These are phyloP conservation scores for Seira sanloemensis DNA, from an alignment of 2,888 invertebrate species.

Conservation along the genomic window DNA sequence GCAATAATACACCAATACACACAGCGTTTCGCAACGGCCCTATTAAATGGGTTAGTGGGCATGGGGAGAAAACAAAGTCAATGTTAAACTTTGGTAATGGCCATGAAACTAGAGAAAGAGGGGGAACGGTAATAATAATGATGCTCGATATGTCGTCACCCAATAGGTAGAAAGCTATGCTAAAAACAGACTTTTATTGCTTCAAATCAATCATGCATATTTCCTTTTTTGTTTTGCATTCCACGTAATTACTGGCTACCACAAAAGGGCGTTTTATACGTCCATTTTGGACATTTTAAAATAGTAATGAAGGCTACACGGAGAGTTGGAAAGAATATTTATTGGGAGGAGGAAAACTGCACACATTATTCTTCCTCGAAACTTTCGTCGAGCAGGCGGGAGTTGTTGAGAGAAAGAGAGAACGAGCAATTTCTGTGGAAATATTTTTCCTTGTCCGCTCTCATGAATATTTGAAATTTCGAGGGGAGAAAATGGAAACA, in stretches of 20 bases:
- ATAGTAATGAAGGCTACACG: not conserved
- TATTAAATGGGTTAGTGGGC: slow-evolving; percentile 43
- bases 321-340: not conserved
- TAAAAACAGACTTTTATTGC: slow-evolving; percentile 3
- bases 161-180: too few relatives aligned
- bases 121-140: too few relatives aligned
- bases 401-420: not conserved
- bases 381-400: not conserved
- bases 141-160: too few relatives aligned
- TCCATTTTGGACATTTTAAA: not conserved
- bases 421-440: not conserved
- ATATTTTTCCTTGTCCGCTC: too few relatives aligned
- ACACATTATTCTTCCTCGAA: too few relatives aligned
- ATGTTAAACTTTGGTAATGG: slow-evolving; percentile 50
- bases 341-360: not conserved
- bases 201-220: not conserved
- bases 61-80: slow-evolving; percentile 25
- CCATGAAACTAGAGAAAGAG: too few relatives aligned
- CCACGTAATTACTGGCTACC: not conserved
- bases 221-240: not conserved
- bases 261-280: not conserved
- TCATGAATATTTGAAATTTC: not conserved
- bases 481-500: not conserved
- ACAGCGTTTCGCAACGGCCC: too few relatives aligned
- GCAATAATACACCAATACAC: too few relatives aligned